Evolutionary conservation across 2,113 vertebrate species (phyloP), one percentile per base, ranked within the genome.

Genomic region (Pavo muticus): DNA sequence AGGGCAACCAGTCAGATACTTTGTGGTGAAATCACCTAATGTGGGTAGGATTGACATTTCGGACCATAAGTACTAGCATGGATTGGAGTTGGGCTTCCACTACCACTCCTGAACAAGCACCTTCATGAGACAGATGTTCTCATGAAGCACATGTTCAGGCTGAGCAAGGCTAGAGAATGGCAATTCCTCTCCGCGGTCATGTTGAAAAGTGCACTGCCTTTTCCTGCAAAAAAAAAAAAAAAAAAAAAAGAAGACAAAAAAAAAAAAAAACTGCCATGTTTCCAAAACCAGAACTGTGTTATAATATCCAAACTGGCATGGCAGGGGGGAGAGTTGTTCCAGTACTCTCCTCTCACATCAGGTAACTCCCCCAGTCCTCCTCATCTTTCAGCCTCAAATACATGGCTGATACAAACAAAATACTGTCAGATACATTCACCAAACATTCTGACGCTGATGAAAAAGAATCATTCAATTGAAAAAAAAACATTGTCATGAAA

Each of bases 141-240:
- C 1, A 0, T 3, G 4, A 2, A 29, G 20, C 3, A 8, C 52
- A 44, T 1, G 0, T 10, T 30, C 39, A 59, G 10, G 7, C 59
- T 79, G 59, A 10, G 4, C 35, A 24, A 29, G 17, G 15, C 61
- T 57, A 35, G 35, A 39, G 6, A 59, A 57, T 1, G 10, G 37
- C 45, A 64, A 39, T 18, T 86, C 21, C 25, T 64, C 47, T 56
- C 81, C 52, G 60, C 8, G 27, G 5, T 56, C 25, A n/a, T 1
- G 1, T 35, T 83, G 50, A 24, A 88, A 94, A 76, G 69, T 20
- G 1, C 10, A 73, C 45, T 47, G 8, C 25, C 16, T 27, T 18
- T 73, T 17, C 9, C 17, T 52, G 50, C 12, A 52, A 27, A 52
- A 52, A 52, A 52, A 27, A 15, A 52, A 27, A 52, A 52, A 27